Evolutionary conservation across 2,888 invertebrate species (phyloP).

Genomic region (Hartigia nigra): DNA sequence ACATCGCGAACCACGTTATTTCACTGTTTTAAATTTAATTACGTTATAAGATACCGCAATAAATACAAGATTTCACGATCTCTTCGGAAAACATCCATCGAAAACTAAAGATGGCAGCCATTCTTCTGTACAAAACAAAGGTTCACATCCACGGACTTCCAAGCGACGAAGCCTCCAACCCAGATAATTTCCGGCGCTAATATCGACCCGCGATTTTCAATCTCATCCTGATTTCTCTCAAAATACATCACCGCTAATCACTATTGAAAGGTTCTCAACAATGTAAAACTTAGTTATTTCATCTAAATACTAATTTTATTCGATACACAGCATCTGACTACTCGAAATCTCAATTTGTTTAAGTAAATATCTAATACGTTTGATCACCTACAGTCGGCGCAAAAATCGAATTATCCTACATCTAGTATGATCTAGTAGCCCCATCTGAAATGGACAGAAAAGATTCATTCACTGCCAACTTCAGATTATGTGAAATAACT

Average conservation of each 20-base stretch:
- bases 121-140: conserved; percentile 85
- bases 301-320: background rate
- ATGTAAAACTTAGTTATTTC: background rate
- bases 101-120: conserved; percentile 88
- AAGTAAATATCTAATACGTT: background rate
- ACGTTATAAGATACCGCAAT: conserved; percentile 57
- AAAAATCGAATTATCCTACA: background rate
- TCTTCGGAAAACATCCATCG: conserved; percentile 81
- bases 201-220: conserved; percentile 44
- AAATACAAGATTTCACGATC: conserved; percentile 57
- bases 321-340: background rate
- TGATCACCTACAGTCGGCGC: conserved; percentile 9
- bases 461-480: conserved; percentile 17
- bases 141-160: conserved; percentile 65
- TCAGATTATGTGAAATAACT: conserved; percentile 11
- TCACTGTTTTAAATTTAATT: conserved; percentile 62
- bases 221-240: background rate
- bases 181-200: conserved; percentile 54
- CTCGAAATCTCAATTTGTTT: background rate
- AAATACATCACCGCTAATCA: background rate
- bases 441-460: conserved; percentile 11
- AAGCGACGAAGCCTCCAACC: conserved; percentile 60
- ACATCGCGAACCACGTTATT: conserved; percentile 64
- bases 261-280: background rate
- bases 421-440: background rate